Evolutionary conservation across 2,113 vertebrate genomes (phyloP).

Genomic region (Lathamus discolor): DNA sequence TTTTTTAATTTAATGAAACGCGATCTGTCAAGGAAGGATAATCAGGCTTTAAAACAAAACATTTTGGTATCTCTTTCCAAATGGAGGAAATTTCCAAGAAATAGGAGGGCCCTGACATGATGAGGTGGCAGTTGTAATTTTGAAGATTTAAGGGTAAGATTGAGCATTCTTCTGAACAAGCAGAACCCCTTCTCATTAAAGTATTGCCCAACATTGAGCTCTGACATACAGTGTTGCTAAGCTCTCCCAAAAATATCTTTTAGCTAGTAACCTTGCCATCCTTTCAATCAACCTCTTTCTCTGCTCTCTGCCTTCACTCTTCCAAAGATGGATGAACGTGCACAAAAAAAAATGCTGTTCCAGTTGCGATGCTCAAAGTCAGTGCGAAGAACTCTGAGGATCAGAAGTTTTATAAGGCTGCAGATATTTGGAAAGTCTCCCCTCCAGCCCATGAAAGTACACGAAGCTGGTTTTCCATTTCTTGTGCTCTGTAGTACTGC

Average conservation of each 20-base stretch:
- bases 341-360: background rate
- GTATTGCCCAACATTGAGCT: background rate
- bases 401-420: background rate
- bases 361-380: background rate
- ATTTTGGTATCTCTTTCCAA: background rate
- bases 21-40: slow-evolving; percentile 65
- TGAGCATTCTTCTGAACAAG: background rate
- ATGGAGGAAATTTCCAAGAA: background rate
- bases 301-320: background rate
- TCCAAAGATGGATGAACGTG: background rate
- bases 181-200: background rate
- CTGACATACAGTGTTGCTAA: background rate
- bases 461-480: background rate
- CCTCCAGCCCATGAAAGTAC: rapidly evolving
- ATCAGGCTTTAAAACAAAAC: slow-evolving; percentile 52
- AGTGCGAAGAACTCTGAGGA: background rate
- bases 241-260: background rate
- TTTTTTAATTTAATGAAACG: slow-evolving; percentile 78
- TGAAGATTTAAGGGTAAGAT: background rate
- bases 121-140: background rate
- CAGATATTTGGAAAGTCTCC: background rate
- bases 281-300: background rate
- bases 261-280: background rate
- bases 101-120: background rate
- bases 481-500: background rate